These are phyloP conservation scores for Nemotelus nigrinus DNA, from an alignment of 2,888 invertebrate species.

Conservation along the genomic window DNA sequence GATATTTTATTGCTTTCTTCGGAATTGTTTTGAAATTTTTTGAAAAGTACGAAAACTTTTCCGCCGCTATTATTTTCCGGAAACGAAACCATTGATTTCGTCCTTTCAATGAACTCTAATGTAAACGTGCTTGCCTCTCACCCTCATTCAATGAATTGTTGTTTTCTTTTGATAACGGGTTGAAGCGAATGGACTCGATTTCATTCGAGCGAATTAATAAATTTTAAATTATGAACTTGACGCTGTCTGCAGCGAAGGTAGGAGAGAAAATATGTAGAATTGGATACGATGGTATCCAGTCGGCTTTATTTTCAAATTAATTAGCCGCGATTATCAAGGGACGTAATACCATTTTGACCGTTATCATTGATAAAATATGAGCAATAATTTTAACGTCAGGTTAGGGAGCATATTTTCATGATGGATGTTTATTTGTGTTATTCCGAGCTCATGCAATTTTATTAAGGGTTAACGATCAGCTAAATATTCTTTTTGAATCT, in stretches of 20 bases:
- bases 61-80: conserved; percentile 14
- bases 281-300: not conserved
- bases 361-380: conserved; percentile 34
- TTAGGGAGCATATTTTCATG: no score
- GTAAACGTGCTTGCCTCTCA: not conserved
- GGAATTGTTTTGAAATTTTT: not conserved
- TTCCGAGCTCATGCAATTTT: no score
- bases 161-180: not conserved
- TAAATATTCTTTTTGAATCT: no score
- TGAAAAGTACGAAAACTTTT: conserved; percentile 26
- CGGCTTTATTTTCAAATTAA: conserved; percentile 21
- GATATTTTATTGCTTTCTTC: not conserved
- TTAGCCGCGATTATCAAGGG: conserved; percentile 25
- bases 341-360: conserved; percentile 25
- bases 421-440: no score
- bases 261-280: not conserved
- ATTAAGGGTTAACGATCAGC: no score
- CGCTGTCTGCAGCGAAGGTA: not conserved
- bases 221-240: not conserved
- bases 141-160: not conserved
- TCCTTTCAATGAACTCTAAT: no score
- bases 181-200: not conserved
- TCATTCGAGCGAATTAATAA: not conserved
- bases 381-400: conserved; percentile 4
- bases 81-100: not conserved